phyloP scores from a whole-genome alignment of 1,140 invertebrate species.

The Diorhabda carinulata region DNA sequence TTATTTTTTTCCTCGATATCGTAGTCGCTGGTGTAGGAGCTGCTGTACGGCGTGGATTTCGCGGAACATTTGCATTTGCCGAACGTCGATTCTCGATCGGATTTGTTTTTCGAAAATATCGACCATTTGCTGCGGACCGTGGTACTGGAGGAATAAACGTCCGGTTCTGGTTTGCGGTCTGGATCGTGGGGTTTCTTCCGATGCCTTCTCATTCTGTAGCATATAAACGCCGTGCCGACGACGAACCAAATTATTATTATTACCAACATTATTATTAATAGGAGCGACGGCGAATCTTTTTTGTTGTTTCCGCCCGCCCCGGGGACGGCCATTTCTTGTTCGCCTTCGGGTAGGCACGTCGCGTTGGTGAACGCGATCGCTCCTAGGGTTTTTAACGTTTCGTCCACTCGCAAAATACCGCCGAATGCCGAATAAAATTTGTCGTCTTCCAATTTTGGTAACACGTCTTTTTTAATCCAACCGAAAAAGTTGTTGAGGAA shows the following conservation, averaged over 20 bases:
- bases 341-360: conserved; percentile 13
- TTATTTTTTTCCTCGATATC: conserved; percentile 23
- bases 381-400: conserved; percentile 52
- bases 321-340: conserved; percentile 22
- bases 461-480: conserved; percentile 56
- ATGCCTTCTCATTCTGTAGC: conserved; percentile 35
- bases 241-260: conserved; percentile 43
- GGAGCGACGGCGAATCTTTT: conserved; percentile 21
- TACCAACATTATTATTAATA: conserved; percentile 37
- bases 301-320: conserved; percentile 6
- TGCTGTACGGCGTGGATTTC: conserved; percentile 19
- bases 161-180: conserved; percentile 4
- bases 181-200: not conserved
- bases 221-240: conserved; percentile 41
- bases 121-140: conserved; percentile 25
- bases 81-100: not conserved
- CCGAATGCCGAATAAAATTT: conserved; percentile 60
- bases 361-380: conserved; percentile 1
- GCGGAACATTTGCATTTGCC: conserved; percentile 12
- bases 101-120: conserved; percentile 20
- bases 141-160: conserved; percentile 11
- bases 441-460: conserved; percentile 55
- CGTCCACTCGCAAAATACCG: conserved; percentile 55
- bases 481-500: conserved; percentile 56
- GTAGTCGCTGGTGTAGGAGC: conserved; percentile 26